phyloP scores from a whole-genome alignment of 1,140 invertebrate genomes.

The Carposina sasakii region DNA sequence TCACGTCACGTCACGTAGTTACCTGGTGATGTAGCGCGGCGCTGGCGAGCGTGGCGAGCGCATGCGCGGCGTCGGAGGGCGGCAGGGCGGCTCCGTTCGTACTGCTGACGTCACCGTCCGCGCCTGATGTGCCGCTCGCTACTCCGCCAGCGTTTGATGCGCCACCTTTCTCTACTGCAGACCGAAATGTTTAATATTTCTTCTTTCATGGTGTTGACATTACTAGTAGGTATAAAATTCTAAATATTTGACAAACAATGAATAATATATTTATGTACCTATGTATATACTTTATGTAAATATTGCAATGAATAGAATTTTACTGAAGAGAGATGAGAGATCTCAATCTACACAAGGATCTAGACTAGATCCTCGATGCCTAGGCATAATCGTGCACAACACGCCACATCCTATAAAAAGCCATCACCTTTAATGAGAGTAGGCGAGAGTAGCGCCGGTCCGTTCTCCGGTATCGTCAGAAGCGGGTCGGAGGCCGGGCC shows the following conservation, averaged over 20 bases:
- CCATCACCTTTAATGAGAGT: slow-evolving; percentile 34
- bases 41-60: slow-evolving; percentile 66
- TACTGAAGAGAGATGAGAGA: too few species aligned
- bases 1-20: too few species aligned
- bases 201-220: too few species aligned
- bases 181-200: neutral
- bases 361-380: too few species aligned
- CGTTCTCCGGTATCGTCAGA: slow-evolving; percentile 54
- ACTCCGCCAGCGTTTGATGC: slow-evolving; percentile 11
- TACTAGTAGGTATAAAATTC: too few species aligned
- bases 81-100: slow-evolving; percentile 46
- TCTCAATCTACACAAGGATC: too few species aligned
- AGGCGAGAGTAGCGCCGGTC: slow-evolving; percentile 52
- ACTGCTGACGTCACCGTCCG: slow-evolving; percentile 47
- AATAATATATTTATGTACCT: too few species aligned
- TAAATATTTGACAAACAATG: too few species aligned
- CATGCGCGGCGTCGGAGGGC: slow-evolving; percentile 61
- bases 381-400: too few species aligned
- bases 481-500: slow-evolving; percentile 59
- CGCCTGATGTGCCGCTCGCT: slow-evolving; percentile 24
- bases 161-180: slow-evolving; percentile 37
- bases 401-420: too few species aligned
- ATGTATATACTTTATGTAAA: too few species aligned
- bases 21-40: slow-evolving; percentile 65
- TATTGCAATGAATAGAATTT: too few species aligned